phyloP scores from a whole-genome alignment of 2,113 vertebrate species.

The Balaeniceps rex region DNA sequence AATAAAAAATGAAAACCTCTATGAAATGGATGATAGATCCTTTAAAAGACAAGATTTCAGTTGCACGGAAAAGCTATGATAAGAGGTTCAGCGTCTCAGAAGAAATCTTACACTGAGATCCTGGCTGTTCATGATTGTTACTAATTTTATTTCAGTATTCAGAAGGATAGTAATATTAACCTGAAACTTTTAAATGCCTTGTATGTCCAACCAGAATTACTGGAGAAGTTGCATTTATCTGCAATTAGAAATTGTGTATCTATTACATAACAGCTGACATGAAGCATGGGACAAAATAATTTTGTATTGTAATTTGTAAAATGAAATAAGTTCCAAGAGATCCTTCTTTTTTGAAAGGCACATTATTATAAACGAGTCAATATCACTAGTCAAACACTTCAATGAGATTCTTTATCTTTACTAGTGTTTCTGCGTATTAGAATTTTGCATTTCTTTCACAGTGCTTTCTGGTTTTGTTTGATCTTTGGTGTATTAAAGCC shows the following conservation, averaged over 20 bases:
- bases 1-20: too few relatives aligned
- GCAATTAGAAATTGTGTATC: background rate
- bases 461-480: background rate
- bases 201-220: background rate
- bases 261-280: background rate
- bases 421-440: background rate
- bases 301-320: background rate
- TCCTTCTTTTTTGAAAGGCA: background rate
- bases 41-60: background rate
- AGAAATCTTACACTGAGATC: background rate
- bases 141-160: background rate
- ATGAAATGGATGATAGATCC: too few relatives aligned
- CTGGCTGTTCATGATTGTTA: background rate
- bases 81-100: background rate
- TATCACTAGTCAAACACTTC: background rate
- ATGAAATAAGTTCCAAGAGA: background rate
- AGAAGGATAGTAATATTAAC: background rate
- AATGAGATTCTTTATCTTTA: background rate
- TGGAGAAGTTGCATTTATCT: background rate
- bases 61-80: background rate
- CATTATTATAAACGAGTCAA: background rate
- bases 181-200: background rate
- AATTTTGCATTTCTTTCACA: background rate
- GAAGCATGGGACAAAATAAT: background rate
- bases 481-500: background rate